Base-by-base conservation (phyloP, 2,888 invertebrate genomes). In the Thera britannica region DNA sequence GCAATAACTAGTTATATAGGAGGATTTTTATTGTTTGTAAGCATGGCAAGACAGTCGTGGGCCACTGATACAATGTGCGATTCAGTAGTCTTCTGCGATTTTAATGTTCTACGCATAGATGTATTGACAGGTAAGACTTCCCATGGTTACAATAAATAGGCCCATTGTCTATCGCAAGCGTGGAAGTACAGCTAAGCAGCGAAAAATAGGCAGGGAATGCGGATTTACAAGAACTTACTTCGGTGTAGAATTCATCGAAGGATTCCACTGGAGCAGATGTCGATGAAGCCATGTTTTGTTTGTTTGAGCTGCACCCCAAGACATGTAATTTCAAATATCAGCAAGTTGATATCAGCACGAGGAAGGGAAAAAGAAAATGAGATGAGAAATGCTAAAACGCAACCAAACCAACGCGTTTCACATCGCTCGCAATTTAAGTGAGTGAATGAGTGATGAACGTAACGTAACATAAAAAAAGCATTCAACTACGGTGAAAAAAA, bases 211-310 rank as follows among this genome's bases (percentile, higher is more conserved):
- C 59, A n/a, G 6, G 12, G 7, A 12, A 36, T n/a, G n/a, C 12
- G 2, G 6, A 52, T 57, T 49, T 23, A 44, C 34, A 59, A 58
- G 58, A 34, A 61, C 75, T 92, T 95, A 97, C 97, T 95, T 97
- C 97, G 7, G 96, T 94, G 84, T 97, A 97, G 89, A 97, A 98
- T 77, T 96, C 96, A 79, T 97, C 96, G 84, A 97, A 97, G 73
- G 96, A 96, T 79, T 96, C 96, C 75, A 95, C 96, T 81, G 95
- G 96, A 41, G 80, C 81, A 88, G 76, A 75, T 59, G 87, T 83
- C 44, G 88, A 79, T 67, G 86, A 77, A 62, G 84, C 81, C 89
- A 89, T 90, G 66, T 75, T 80, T 67, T 56, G 35, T 7, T 35
- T 54, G 9, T 62, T 59, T 36, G 23, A 56, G n/a, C 57, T 48